Evolutionary conservation across 2,113 vertebrate genomes (phyloP), one percentile per base, ranked within the genome.

Genomic region (Tyrannus savana): DNA sequence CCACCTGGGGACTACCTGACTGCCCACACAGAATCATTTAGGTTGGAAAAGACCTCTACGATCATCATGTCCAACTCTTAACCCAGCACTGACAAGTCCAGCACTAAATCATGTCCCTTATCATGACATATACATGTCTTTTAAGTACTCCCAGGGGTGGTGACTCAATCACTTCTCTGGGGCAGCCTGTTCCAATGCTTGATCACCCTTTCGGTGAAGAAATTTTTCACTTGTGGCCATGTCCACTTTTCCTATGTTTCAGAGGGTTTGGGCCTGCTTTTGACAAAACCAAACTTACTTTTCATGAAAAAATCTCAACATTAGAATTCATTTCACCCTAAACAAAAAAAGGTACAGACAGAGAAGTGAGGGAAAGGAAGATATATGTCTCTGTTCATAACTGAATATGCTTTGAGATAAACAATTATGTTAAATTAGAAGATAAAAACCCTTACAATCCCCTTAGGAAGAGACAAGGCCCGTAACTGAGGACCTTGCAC

Each of bases 161-260:
- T 35, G 30, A 55, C n/a, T 55, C 41, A 49, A 9, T 18, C 22
- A 49, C 22, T 77, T 63, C 35, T 27, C 35, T 35, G 47, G 41
- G 47, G 41, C 17, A 35, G 41, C 12, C 55, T 62, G 14, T 62
- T 76, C 25, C 0, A 0, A 42, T 16, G 21, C 30, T 16, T 49
- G 31, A 33, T 8, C 35, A 42, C 41, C 6, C 30, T 77, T 77
- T 27, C 3, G 27, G 41, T 55, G 41, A 63, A 47, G 47, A 14
- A 55, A 41, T 23, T 76, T 83, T 56, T 56, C 21, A 31, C 12
- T 49, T 56, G 31, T 42, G 27, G 8, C 14, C 8, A 7, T 37
- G 42, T 28, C 22, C 35, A 42, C 14, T 42, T 63, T 35, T 55
- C 35, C 17, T 55, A 0, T 33, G 39, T 84, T 89, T 74, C 60